phyloP scores from a whole-genome alignment of 1,140 invertebrate genomes.

The Scaptomyza montana region DNA sequence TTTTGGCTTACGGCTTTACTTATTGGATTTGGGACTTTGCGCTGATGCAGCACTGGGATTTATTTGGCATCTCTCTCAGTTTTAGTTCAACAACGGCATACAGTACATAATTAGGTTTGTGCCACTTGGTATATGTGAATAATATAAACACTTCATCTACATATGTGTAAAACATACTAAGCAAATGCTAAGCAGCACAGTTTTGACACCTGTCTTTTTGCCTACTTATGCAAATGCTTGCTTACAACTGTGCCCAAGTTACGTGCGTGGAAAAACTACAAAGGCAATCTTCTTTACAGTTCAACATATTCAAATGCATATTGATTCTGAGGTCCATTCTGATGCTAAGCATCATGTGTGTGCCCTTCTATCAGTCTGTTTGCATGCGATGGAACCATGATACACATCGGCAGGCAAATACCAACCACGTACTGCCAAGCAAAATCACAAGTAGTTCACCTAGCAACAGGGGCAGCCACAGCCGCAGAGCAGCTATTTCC shows the following conservation, averaged over 20 bases:
- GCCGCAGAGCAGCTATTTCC: conserved; percentile 30
- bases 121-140: conserved; percentile 48
- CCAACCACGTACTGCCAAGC: conserved; percentile 24
- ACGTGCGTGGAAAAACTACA: conserved; percentile 3
- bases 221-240: conserved; percentile 12
- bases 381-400: conserved; percentile 73
- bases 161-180: not conserved
- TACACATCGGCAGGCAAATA: conserved; percentile 66
- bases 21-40: conserved; percentile 78
- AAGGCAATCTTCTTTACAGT: not conserved
- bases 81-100: conserved; percentile 31
- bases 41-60: conserved; percentile 73
- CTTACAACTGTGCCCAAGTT: not conserved
- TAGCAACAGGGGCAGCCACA: conserved; percentile 36
- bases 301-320: conserved; percentile 75
- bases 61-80: conserved; percentile 37
- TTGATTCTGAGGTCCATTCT: conserved; percentile 73
- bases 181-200: conserved; percentile 5
- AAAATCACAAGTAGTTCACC: conserved; percentile 41
- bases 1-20: conserved; percentile 60
- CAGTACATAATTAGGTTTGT: conserved; percentile 66
- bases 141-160: conserved; percentile 1
- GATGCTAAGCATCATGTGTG: conserved; percentile 26
- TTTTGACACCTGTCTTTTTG: conserved; percentile 6
- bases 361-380: conserved; percentile 45